phyloP scores from a whole-genome alignment of 2,888 invertebrate species.

The Eupithecia insigniata region DNA sequence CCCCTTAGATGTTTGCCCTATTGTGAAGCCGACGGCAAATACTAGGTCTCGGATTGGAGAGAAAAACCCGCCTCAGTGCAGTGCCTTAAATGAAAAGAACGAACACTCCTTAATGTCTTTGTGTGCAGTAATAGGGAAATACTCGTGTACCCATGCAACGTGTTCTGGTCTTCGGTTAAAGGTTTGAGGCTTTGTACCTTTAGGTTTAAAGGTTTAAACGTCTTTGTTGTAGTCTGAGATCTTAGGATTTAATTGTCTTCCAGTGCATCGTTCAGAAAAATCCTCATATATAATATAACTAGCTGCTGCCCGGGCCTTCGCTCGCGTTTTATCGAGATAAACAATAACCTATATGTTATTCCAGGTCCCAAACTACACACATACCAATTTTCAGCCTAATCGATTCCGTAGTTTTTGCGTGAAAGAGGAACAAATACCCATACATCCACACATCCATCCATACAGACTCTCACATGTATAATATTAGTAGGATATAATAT shows the following conservation, averaged over 20 bases:
- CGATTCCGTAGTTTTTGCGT: no score
- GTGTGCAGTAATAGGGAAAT: constrained; percentile 27
- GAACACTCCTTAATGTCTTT: constrained; percentile 29
- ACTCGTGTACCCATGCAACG: background rate
- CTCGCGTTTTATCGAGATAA: no score
- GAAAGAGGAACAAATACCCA: no score
- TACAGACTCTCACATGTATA: no score
- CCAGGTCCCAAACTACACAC: no score
- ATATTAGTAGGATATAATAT: no score
- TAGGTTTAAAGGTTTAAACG: background rate
- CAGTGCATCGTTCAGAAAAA: background rate
- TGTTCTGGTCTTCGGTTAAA: background rate
- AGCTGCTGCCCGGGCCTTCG: no score
- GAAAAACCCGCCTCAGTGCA: constrained; percentile 44
- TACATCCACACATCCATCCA: no score
- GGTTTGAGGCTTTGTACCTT: background rate
- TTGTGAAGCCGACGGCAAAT: constrained; percentile 61
- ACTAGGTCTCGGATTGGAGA: constrained; percentile 51
- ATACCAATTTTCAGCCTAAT: no score
- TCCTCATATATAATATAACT: no score
- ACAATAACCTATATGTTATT: no score
- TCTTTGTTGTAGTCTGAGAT: background rate
- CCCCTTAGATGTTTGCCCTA: constrained; percentile 57
- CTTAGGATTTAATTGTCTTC: background rate
- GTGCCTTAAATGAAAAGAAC: constrained; percentile 35